Conservation (phyloP, 2,113 vertebrate species). For the Psammodynastes pulverulentus region DNA sequence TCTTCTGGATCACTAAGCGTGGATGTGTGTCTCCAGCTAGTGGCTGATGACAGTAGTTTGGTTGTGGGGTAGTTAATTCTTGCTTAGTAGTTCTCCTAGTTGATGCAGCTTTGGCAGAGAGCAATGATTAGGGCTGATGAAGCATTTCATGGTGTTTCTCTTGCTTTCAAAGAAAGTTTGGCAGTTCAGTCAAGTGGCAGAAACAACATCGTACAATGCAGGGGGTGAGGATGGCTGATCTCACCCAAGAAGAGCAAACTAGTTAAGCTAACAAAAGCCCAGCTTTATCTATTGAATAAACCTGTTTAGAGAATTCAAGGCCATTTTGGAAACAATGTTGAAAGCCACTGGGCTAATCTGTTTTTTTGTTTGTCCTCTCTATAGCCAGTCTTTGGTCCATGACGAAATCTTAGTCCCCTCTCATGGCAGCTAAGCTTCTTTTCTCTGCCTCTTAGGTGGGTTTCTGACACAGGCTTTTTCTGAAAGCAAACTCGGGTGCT, state of each 20-base stretch:
- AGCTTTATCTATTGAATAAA: conserved; percentile 16
- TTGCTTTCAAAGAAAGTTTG: neutral
- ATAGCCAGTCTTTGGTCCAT: conserved; percentile 27
- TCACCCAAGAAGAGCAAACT: conserved; percentile 12
- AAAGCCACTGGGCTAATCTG: conserved; percentile 29
- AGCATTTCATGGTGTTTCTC: neutral
- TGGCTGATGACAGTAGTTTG: neutral
- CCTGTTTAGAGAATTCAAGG: conserved; percentile 14
- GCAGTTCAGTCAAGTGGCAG: neutral
- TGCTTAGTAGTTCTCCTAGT: neutral
- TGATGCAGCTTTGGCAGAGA: neutral
- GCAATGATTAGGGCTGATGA: neutral
- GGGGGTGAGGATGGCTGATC: neutral
- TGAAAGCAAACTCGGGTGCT: conserved; percentile 9
- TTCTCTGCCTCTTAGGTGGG: conserved; percentile 26
- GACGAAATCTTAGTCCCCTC: conserved; percentile 14
- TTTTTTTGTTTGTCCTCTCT: conserved; percentile 22
- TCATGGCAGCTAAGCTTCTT: conserved; percentile 33
- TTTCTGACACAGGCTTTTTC: conserved; percentile 27
- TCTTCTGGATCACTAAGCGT: neutral
- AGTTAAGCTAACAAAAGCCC: conserved; percentile 10
- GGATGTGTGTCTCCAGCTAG: conserved; percentile 22
- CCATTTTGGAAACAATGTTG: conserved; percentile 30
- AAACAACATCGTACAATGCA: neutral
- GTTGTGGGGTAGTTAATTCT: neutral